Percentiles rank a stretch among this genome's conserved stretches.
Evolutionary conservation across 2,113 vertebrate genomes (phyloP).

Genomic region (Danionella cerebrum): DNA sequence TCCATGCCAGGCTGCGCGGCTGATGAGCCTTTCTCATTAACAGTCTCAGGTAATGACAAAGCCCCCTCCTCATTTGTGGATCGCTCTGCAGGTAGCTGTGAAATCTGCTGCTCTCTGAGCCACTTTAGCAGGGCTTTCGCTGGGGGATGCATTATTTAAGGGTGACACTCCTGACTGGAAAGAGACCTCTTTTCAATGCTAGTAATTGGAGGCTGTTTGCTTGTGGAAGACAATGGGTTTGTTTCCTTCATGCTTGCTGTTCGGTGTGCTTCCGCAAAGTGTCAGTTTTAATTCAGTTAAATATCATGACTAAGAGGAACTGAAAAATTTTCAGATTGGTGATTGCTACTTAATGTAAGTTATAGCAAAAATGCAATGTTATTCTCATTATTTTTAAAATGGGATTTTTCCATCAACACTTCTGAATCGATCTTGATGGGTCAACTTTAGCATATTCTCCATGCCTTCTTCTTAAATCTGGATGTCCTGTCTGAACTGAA

Average conservation of each 20-base stretch:
- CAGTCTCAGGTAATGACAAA: conserved; percentile 39
- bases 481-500: no score
- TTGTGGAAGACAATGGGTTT: conserved; percentile 7
- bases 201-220: conserved; percentile 13
- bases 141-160: conserved; percentile 16
- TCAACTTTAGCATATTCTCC: no score
- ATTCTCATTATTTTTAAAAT: no score
- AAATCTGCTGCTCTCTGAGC: conserved; percentile 26
- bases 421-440: no score
- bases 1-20: conserved; percentile 25
- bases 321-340: background rate
- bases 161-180: conserved; percentile 8
- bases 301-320: background rate
- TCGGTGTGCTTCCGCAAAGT: background rate
- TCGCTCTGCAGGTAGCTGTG: conserved; percentile 53
- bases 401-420: no score
- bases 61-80: conserved; percentile 35
- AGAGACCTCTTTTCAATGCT: conserved; percentile 2
- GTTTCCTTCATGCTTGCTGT: conserved; percentile 4
- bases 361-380: no score
- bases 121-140: conserved; percentile 34
- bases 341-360: no score
- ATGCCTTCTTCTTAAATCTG: no score
- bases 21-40: conserved; percentile 43
- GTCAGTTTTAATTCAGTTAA: conserved; percentile 5